Conservation (phyloP, 2,797 vertebrate species). For the Phrynocephalus vlangalii region DNA sequence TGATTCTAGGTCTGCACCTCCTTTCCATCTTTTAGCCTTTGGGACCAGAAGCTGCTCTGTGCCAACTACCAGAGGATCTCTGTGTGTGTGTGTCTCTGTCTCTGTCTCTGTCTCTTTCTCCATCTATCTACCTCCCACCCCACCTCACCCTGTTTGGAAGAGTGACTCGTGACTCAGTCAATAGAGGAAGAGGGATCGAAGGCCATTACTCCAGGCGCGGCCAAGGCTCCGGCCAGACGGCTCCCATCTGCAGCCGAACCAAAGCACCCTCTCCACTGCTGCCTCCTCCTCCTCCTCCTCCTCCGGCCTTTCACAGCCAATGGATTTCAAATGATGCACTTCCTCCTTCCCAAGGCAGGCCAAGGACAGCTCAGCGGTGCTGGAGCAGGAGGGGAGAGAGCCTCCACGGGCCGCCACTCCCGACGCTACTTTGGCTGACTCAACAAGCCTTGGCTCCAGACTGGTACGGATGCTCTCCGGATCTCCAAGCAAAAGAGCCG, state of each 20-base stretch:
- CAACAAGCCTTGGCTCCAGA: neutral
- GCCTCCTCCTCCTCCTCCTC: conserved; percentile 54
- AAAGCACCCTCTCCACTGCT: neutral
- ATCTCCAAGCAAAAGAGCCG: neutral
- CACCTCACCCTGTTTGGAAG: neutral
- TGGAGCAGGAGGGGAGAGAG: conserved; percentile 16
- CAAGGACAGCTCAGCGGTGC: conserved; percentile 44
- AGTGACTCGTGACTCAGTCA: conserved; percentile 14
- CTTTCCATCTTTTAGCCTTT: neutral
- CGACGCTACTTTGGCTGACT: conserved; percentile 7
- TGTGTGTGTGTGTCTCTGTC: no score
- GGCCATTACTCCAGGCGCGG: conserved; percentile 64
- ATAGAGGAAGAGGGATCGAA: conserved; percentile 36
- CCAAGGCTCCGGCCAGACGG: conserved; percentile 53
- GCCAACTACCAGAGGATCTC: neutral
- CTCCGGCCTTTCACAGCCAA: conserved; percentile 58
- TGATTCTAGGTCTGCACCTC: no score
- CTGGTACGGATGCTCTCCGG: fast-evolving
- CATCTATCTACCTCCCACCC: neutral
- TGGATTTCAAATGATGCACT: conserved; percentile 64
- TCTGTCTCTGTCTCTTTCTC: neutral
- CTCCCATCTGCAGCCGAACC: conserved; percentile 64
- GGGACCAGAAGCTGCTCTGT: neutral
- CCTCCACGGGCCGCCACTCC: neutral
- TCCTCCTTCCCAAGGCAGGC: conserved; percentile 62